Conservation (phyloP, 37 sponge, comb jelly and placozoan species). For the Cliona cf. orientalis region DNA sequence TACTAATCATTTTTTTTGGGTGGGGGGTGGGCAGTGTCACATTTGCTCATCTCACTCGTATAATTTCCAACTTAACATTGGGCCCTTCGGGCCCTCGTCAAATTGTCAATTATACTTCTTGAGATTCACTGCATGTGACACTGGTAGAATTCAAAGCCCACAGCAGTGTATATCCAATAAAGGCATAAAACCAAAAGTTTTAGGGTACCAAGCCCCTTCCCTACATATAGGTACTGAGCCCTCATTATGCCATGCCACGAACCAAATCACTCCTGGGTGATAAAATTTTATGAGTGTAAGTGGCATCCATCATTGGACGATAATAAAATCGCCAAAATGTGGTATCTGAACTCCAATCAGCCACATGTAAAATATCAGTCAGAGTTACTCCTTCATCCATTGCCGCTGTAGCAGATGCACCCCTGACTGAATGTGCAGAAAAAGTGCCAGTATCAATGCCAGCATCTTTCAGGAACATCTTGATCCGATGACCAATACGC, state of each 20-base stretch:
- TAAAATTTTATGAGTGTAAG: no score
- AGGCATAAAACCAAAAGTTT: not conserved
- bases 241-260: no score
- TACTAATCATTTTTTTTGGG: not conserved
- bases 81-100: not conserved
- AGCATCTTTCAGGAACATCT: constrained; percentile 10
- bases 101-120: constrained; percentile 15
- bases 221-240: no score
- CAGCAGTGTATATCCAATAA: no score
- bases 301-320: no score
- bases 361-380: not conserved
- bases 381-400: constrained; percentile 19
- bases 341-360: constrained; percentile 31
- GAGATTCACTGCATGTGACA: constrained; percentile 11
- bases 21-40: not conserved
- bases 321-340: constrained; percentile 35
- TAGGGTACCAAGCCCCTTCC: not conserved
- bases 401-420: constrained; percentile 43
- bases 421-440: constrained; percentile 39
- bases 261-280: no score
- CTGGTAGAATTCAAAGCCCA: constrained; percentile 14
- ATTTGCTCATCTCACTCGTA: no score
- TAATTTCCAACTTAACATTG: no score
- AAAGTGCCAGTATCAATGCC: constrained; percentile 32
- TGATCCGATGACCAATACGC: constrained; percentile 25